Percentiles rank a stretch among this genome's conserved stretches.
phyloP scores from a whole-genome alignment of 2,888 invertebrate species.

The Leptinotarsa tumamoca region DNA sequence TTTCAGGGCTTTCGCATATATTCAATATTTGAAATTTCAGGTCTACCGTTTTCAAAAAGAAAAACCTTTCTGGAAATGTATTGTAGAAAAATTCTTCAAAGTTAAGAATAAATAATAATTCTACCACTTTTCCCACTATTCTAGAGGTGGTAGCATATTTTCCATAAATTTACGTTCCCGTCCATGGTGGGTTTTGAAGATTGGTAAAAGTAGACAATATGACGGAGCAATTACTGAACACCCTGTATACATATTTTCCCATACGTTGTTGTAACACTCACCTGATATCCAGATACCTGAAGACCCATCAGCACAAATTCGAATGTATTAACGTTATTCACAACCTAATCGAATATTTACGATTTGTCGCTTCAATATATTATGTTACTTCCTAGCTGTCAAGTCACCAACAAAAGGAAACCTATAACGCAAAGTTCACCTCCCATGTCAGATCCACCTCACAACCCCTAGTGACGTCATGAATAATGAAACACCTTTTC shows the following conservation, averaged over 20 bases:
- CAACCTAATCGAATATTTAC: conserved; percentile 2
- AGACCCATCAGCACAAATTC: background rate
- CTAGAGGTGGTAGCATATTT: too few species aligned
- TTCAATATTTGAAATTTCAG: too few species aligned
- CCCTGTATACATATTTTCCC: background rate
- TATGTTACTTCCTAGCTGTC: background rate
- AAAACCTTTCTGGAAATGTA: too few species aligned
- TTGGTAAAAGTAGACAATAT: too few species aligned
- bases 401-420: conserved; percentile 13
- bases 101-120: too few species aligned
- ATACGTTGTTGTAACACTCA: background rate
- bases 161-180: too few species aligned
- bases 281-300: background rate
- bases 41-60: too few species aligned
- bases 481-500: conserved; percentile 15
- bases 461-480: conserved; percentile 27
- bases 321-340: background rate
- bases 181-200: too few species aligned
- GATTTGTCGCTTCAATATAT: background rate
- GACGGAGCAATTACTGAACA: too few species aligned
- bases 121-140: too few species aligned
- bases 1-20: too few species aligned
- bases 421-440: conserved; percentile 8
- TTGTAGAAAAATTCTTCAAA: too few species aligned
- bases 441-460: conserved; percentile 2